Evolutionary conservation across 1,140 invertebrate genomes (phyloP), one percentile per base, ranked within the genome.

Genomic region (Drosophila pseudoobscura): DNA sequence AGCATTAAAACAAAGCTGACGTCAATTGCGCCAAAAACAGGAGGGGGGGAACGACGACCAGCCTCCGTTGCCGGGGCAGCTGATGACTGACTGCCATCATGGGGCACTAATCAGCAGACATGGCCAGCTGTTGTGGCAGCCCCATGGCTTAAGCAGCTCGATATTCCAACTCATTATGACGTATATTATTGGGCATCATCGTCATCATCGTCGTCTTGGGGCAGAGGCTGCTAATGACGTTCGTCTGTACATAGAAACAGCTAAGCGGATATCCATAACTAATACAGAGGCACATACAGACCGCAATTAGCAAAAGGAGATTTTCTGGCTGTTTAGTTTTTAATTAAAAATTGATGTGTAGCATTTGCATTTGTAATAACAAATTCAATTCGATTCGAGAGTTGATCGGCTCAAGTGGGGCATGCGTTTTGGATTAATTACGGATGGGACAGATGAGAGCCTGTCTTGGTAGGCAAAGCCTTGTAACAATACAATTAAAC

Each of bases 1-100:
- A 88, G 76, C 79, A 77, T 62, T 89, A 83, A 87, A 88, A 76
- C 66, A 82, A 87, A 88, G 80, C 71, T 78, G 82, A 87, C 83
- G 83, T 79, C 78, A 83, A 88, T 78, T 55, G 64, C 52, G 47
- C 43, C 62, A 45, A 76, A 63, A 20, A 20, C 20, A 20, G 20
- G 20, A 2, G 20, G 20, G 20, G 20, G 20, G 20, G 20, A 20
- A 20, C 20, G 20, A 20, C 20, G 20, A 20, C 20, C 20, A 20
- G 20, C 20, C 20, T 20, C 24, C 4, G 24, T 73, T 66, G 55
- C 61, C 17, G 17, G 22, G 68, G 57, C 61, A 53, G 52, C 61
- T 22, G 55, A 35, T 41, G 29, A 31, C 50, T 47, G 63, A 26
- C 44, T 47, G 52, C 53, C 66, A 55, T 41, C 59, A 45, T 75